These are phyloP conservation scores for Oryctes rhinoceros DNA, from an alignment of 1,140 invertebrate genomes.

Conservation along the genomic window DNA sequence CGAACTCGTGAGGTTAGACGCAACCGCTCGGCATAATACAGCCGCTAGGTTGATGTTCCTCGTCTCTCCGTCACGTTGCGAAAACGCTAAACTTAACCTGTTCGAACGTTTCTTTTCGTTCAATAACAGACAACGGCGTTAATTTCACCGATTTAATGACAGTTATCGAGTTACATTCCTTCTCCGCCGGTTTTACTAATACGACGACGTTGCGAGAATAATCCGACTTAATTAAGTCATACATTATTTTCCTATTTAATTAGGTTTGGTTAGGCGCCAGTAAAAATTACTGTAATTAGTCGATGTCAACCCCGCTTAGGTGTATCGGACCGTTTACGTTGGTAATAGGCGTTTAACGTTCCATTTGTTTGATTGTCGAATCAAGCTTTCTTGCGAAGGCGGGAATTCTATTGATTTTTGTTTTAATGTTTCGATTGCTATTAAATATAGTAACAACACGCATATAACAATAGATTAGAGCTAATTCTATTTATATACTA, in stretches of 20 bases:
- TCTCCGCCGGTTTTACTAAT: not conserved
- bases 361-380: constrained; percentile 31
- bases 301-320: not conserved
- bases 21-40: not conserved
- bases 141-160: constrained; percentile 18
- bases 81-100: not conserved
- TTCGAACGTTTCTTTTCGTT: constrained; percentile 23
- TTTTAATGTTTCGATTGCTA: not conserved
- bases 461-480: too few species aligned
- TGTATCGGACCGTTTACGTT: not conserved
- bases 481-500: too few species aligned
- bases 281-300: constrained; percentile 40
- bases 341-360: constrained; percentile 17
- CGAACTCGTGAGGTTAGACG: not conserved
- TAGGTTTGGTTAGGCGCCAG: constrained; percentile 38
- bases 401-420: constrained; percentile 12
- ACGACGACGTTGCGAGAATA: constrained; percentile 8
- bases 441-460: not conserved
- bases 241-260: not conserved
- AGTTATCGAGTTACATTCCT: constrained; percentile 1
- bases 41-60: not conserved
- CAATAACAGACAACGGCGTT: constrained; percentile 24
- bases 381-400: not conserved
- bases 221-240: constrained; percentile 13
- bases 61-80: constrained; percentile 9